Evolutionary conservation across 1,140 invertebrate genomes (phyloP), one percentile per base, ranked within the genome.

Genomic region (Pseudobourletiella spinata): DNA sequence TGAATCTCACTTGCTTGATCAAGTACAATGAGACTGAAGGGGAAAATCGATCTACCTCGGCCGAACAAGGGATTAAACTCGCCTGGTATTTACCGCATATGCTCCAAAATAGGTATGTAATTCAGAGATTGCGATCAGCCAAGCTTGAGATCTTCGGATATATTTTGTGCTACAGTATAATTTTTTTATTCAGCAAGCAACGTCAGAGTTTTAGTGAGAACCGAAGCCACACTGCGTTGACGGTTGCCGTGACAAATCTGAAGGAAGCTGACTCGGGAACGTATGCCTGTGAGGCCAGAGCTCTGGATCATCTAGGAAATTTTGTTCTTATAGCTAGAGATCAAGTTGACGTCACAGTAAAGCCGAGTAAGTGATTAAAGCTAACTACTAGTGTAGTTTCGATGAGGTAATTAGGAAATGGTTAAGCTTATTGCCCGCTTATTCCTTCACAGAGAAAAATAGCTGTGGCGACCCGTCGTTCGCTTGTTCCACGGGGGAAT

Each of bases 401-500:
- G n/a, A n/a, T n/a, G n/a, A n/a, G n/a, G n/a, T n/a, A n/a, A n/a
- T n/a, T n/a, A n/a, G n/a, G n/a, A n/a, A n/a, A n/a, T n/a, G n/a
- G n/a, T n/a, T n/a, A n/a, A n/a, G n/a, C n/a, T n/a, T n/a, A n/a
- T n/a, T n/a, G n/a, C n/a, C n/a, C n/a, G n/a, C n/a, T 52, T 3
- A 6, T 61, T 39, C 42, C 46, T 63, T 32, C 20, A 26, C 32
- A 63, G 69, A 59, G 39, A 72, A 71, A 66, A 72, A 74, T 44
- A 73, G 66, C 15, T 80, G 78, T 67, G 68, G 67, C 2, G 69
- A 77, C 24, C 71, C 70, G 8, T 72, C 64, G 56, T 83, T 82
- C 72, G 71, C 71, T 22, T 86, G 88, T 52, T 84, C 82, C 61
- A 85, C 86, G 59, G 89, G 89, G 1, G 79, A 82, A 1, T 96